Evolutionary conservation across 2,797 vertebrate species (phyloP), one percentile per base, ranked within the genome.

Genomic region (Rhinophrynus dorsalis): DNA sequence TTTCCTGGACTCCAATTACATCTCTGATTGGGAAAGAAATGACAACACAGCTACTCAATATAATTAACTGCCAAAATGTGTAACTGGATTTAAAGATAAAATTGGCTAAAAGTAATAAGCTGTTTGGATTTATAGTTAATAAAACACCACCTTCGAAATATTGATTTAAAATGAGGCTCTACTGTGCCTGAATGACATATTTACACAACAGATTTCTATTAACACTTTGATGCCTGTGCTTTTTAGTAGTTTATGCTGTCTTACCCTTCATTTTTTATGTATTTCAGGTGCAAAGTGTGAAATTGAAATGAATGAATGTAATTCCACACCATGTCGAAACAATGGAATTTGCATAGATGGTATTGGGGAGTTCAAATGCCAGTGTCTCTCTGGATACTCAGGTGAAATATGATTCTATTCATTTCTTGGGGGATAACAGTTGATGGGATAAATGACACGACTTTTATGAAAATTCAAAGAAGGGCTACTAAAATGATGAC

Each of bases 221-320:
- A 50, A 24, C 35, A 18, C 68, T 9, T 38, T 30, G 23, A 37
- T n/a, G n/a, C n/a, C n/a, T n/a, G n/a, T n/a, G n/a, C n/a, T n/a
- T n/a, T n/a, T n/a, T n/a, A n/a, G n/a, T n/a, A n/a, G n/a, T n/a
- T n/a, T n/a, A n/a, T n/a, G n/a, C n/a, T n/a, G 2, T 6, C 13
- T 6, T 37, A 37, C 35, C 7, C 13, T 4, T 18, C 4, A 42
- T 77, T 79, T 48, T 1, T 52, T 78, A 80, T 85, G 5, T 32
- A 1, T 83, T 82, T 42, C 79, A 99, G 97, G 96, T 70, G 93
- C 95, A 58, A 98, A 98, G 78, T 99, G 97, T 87, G 96, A 98
- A 85, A 84, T 86, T 24, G 92, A 98, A 83, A 85, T 98, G 35
- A 89, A 99, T 56, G 97, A 99, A 68, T 99, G 97, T 75, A 92